A percentile compares a stretch with the other conserved stretches of the same genome.
These are phyloP conservation scores for Anthopleura sola DNA, from an alignment of 64 coral and sea anemone genomes.

Conservation along the genomic window DNA sequence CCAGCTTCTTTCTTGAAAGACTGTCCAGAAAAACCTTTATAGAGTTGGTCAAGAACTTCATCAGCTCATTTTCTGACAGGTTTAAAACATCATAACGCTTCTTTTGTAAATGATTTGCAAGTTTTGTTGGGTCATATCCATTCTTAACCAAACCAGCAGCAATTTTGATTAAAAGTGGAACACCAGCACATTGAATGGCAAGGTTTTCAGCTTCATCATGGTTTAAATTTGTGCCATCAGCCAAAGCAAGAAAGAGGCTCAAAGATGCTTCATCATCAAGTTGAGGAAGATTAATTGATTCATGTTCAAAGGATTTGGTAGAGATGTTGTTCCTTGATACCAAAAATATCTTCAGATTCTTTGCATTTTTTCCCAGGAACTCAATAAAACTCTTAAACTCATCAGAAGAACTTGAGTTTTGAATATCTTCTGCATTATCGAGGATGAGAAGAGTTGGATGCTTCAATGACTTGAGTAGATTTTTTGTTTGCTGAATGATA, in stretches of 20 bases:
- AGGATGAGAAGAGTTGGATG: constrained; percentile 9
- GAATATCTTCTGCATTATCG: constrained; percentile 19
- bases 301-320: not conserved
- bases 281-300: not conserved
- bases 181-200: not conserved
- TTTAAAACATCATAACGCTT: constrained; percentile 17
- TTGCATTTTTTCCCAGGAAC: not conserved
- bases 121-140: not conserved
- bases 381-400: constrained; percentile 19
- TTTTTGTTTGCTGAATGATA: not conserved
- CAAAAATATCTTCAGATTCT: constrained; percentile 3
- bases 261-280: constrained; percentile 7
- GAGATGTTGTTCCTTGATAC: not conserved
- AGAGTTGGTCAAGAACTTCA: not conserved
- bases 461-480: not conserved
- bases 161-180: constrained; percentile 12
- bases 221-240: not conserved
- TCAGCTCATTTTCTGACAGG: not conserved
- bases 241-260: not conserved
- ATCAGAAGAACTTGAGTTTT: not conserved
- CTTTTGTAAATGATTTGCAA: not conserved
- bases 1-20: not conserved
- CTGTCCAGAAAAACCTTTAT: not conserved
- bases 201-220: not conserved
- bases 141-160: constrained; percentile 5